Percentiles rank a stretch among this genome's conserved stretches.
These are phyloP conservation scores for Ligdia adustata DNA, from an alignment of 2,888 invertebrate genomes.

Conservation along the genomic window DNA sequence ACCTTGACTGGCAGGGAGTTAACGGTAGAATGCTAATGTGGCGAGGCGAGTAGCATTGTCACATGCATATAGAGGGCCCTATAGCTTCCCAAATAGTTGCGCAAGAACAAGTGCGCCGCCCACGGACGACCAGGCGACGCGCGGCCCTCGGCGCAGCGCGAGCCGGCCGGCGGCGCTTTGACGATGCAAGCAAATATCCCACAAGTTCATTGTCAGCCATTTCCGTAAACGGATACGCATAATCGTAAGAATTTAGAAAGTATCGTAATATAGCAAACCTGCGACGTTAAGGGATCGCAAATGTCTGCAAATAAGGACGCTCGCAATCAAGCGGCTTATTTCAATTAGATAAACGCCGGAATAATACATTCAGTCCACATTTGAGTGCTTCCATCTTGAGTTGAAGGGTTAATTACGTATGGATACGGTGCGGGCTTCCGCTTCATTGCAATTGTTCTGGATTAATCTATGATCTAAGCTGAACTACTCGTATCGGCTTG, in stretches of 20 bases:
- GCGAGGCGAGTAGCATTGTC: slow-evolving; percentile 60
- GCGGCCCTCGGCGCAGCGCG: slow-evolving; percentile 36
- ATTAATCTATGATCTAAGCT: slow-evolving; percentile 17
- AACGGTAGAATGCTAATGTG: slow-evolving; percentile 81
- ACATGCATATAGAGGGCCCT: slow-evolving; percentile 50
- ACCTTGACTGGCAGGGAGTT: slow-evolving; percentile 51
- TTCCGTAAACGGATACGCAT: slow-evolving; percentile 35
- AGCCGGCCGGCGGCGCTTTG: slow-evolving; percentile 38
- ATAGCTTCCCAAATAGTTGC: slow-evolving; percentile 71
- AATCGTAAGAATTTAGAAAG: slow-evolving; percentile 37
- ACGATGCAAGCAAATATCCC: slow-evolving; percentile 44
- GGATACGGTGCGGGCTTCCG: slow-evolving; percentile 36
- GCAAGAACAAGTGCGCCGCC: slow-evolving; percentile 72
- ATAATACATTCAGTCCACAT: slow-evolving; percentile 34
- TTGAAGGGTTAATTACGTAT: slow-evolving; percentile 38
- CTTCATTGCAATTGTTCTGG: slow-evolving; percentile 28
- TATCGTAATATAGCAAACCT: slow-evolving; percentile 15
- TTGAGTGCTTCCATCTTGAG: slow-evolving; percentile 33
- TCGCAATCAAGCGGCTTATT: slow-evolving; percentile 33
- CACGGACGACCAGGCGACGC: slow-evolving; percentile 45
- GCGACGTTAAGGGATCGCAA: slow-evolving; percentile 15
- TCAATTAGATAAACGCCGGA: slow-evolving; percentile 39
- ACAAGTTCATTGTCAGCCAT: slow-evolving; percentile 76
- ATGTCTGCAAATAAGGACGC: slow-evolving; percentile 32
- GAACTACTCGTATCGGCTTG: slow-evolving; percentile 7